Evolutionary conservation across 1,140 invertebrate species (phyloP).

Genomic region (Pentalonia nigronervosa): DNA sequence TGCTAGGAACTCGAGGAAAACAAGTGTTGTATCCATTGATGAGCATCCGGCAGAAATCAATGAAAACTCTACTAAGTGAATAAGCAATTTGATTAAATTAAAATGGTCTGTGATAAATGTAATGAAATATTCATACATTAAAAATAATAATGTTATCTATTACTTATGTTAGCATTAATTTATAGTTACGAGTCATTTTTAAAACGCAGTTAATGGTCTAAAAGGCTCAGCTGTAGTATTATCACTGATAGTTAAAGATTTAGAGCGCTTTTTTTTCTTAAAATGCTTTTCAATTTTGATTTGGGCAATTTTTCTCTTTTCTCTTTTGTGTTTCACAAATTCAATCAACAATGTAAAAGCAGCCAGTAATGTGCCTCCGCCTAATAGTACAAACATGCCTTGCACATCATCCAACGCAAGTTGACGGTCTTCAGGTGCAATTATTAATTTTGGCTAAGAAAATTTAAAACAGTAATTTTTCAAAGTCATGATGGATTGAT

Average conservation of each 20-base stretch:
- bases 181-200: background rate
- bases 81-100: background rate
- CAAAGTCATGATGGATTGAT: background rate
- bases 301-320: background rate
- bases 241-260: background rate
- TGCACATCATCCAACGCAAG: conserved; percentile 77
- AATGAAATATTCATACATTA: background rate
- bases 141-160: background rate
- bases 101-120: conserved; percentile 39
- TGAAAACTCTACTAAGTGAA: background rate
- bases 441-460: conserved; percentile 58
- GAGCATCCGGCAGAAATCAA: conserved; percentile 38
- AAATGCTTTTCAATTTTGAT: background rate
- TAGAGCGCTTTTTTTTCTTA: background rate
- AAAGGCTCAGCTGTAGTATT: background rate
- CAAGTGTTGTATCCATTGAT: conserved; percentile 35
- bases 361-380: conserved; percentile 71
- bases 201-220: conserved; percentile 35
- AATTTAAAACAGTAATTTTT: background rate
- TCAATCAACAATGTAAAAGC: conserved; percentile 61
- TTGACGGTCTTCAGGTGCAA: conserved; percentile 71
- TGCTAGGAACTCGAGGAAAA: conserved; percentile 45
- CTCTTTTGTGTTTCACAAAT: conserved; percentile 33
- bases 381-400: conserved; percentile 79
- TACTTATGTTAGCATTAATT: background rate